Conservation (phyloP, 2,888 invertebrate species). For the Lasioglossum marginatum region DNA sequence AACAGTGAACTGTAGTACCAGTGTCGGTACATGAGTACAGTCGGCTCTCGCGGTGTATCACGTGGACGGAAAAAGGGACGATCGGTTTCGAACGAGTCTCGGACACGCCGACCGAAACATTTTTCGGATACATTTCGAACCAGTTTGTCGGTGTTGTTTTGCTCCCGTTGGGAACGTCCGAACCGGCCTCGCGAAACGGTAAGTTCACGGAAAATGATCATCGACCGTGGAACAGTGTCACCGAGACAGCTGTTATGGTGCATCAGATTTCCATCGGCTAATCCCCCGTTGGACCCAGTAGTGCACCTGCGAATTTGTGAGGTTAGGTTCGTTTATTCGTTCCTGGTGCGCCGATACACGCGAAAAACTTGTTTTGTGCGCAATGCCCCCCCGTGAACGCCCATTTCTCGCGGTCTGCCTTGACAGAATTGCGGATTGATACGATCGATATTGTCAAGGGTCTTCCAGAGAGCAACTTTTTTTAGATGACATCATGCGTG, state of each 20-base stretch:
- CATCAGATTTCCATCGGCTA: conserved; percentile 33
- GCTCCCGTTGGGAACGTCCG: conserved; percentile 14
- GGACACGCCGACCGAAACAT: conserved; percentile 64
- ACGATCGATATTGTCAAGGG: conserved; percentile 82
- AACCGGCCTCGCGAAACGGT: conserved; percentile 32
- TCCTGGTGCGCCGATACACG: conserved; percentile 71
- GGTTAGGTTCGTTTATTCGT: conserved; percentile 76
- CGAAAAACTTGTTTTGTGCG: conserved; percentile 77
- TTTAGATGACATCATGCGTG: conserved; percentile 47
- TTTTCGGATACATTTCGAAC: conserved; percentile 52
- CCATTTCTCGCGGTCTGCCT: conserved; percentile 79
- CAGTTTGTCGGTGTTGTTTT: conserved; percentile 57
- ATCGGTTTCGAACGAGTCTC: conserved; percentile 27
- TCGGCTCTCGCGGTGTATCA: conserved; percentile 31
- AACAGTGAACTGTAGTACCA: conserved; percentile 49
- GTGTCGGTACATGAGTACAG: conserved; percentile 47
- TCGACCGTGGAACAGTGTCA: conserved; percentile 12
- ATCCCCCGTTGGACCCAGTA: conserved; percentile 37
- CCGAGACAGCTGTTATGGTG: conserved; percentile 45
- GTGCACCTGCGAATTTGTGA: conserved; percentile 66
- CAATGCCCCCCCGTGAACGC: conserved; percentile 81
- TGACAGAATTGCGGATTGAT: conserved; percentile 82
- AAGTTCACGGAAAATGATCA: conserved; percentile 19
- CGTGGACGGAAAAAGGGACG: conserved; percentile 53
- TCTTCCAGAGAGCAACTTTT: conserved; percentile 58